Evolutionary conservation across 2,888 invertebrate genomes (phyloP), one percentile per base, ranked within the genome.

Genomic region (Blastobasis lacticolella): DNA sequence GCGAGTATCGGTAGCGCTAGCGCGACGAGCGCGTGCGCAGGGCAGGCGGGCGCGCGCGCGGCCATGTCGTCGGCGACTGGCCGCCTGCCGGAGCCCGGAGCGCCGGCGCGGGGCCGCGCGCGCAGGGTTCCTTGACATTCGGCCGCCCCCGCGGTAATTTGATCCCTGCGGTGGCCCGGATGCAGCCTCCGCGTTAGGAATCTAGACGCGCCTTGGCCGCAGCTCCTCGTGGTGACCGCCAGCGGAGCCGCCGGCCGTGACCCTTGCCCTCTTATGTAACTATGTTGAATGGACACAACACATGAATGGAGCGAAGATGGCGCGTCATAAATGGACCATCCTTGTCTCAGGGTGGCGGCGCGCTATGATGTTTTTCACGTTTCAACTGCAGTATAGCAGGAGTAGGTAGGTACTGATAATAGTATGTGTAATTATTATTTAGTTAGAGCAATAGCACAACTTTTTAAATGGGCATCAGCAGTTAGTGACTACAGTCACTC

Each of bases 111-210:
- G 46, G 38, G 10, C 49, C 45, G 45, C 49, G 8, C 23, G 41
- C 45, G 49, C 46, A 78, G 82, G 79, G 85, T 85, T 86, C 85
- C 85, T 86, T 85, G 87, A 85, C 87, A 85, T 86, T 86, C 85
- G 86, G 77, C 68, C 80, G 80, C 76, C 78, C 75, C 76, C 72
- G 71, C 66, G 62, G 78, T 73, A 75, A 75, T 75, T 69, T 65
- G 81, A 75, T 78, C 81, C 81, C 80, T 77, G 73, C 73, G 67
- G 71, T 75, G 80, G 85, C 82, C 87, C 86, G 87, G 86, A 86
- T 86, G 83, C 85, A 81, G 84, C 79, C 85, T 82, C 79, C 75
- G 75, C 69, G 72, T 73, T 79, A 79, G 78, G 76, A 81, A 81
- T 82, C 78, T 81, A 78, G 81, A 78, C 78, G 71, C 82, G 76